Conservation (phyloP, 2,797 vertebrate species). For the Premnoplex brunnescens region DNA sequence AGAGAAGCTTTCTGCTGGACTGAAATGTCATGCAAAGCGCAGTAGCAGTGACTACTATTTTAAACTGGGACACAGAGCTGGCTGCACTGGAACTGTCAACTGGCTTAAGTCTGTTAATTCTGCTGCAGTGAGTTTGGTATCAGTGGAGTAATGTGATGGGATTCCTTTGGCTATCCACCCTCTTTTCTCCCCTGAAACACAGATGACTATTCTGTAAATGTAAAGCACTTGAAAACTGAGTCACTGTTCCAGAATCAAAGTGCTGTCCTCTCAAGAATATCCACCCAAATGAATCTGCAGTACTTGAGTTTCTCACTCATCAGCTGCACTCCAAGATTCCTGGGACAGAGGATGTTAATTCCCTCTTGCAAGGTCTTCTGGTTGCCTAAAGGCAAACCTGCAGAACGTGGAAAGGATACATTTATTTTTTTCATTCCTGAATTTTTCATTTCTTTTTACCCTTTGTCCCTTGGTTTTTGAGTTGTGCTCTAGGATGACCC, state of each 20-base stretch:
- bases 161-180: not conserved
- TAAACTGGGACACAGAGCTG: not conserved
- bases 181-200: not conserved
- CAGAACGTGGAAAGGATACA: not conserved
- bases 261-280: not conserved
- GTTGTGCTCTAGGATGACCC: not conserved
- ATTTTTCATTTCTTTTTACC: not conserved
- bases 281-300: not conserved
- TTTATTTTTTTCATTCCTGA: not conserved
- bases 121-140: not conserved
- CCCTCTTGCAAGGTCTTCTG: not conserved
- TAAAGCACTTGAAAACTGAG: not conserved
- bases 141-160: not conserved
- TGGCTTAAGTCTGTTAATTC: not conserved
- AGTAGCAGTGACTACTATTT: not conserved
- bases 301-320: not conserved
- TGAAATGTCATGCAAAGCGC: not conserved
- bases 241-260: not conserved
- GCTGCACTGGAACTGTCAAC: not conserved
- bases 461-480: not conserved
- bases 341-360: not conserved
- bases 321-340: not conserved
- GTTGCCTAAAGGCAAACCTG: not conserved
- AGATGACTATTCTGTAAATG: not conserved
- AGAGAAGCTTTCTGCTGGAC: not conserved